Conservation (phyloP, 2,888 invertebrate species). For the Tenodera sinensis region DNA sequence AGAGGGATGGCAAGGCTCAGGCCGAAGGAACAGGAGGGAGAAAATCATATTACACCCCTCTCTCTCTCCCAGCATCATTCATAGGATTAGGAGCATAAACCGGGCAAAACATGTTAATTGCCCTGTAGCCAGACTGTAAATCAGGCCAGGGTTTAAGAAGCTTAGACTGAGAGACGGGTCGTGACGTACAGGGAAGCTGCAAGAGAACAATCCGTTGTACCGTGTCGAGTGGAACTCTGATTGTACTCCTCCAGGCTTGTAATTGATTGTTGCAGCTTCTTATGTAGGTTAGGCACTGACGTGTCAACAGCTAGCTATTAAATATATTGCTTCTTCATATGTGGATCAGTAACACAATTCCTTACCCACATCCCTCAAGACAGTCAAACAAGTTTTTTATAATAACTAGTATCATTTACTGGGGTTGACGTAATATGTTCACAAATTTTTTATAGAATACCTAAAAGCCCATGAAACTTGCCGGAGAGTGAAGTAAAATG, state of each 20-base stretch:
- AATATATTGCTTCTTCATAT: too few species aligned
- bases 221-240: neutral
- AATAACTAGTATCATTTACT: too few species aligned
- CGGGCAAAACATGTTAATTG: constrained; percentile 52
- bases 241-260: neutral
- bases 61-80: constrained; percentile 44
- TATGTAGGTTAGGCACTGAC: too few species aligned
- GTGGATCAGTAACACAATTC: too few species aligned
- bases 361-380: too few species aligned
- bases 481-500: too few species aligned
- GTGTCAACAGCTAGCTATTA: too few species aligned
- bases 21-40: neutral
- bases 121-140: constrained; percentile 35
- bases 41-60: constrained; percentile 29
- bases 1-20: neutral
- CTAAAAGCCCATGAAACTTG: too few species aligned
- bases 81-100: constrained; percentile 46
- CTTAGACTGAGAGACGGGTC: constrained; percentile 28
- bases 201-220: neutral
- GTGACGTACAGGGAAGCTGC: constrained; percentile 12
- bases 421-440: too few species aligned
- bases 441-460: too few species aligned
- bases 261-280: neutral
- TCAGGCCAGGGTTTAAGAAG: constrained; percentile 31
- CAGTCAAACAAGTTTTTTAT: too few species aligned